Percentiles rank a stretch among this genome's conserved stretches.
Conservation (phyloP, 2,888 invertebrate genomes). For the Caenorhabditis zanzibari region DNA sequence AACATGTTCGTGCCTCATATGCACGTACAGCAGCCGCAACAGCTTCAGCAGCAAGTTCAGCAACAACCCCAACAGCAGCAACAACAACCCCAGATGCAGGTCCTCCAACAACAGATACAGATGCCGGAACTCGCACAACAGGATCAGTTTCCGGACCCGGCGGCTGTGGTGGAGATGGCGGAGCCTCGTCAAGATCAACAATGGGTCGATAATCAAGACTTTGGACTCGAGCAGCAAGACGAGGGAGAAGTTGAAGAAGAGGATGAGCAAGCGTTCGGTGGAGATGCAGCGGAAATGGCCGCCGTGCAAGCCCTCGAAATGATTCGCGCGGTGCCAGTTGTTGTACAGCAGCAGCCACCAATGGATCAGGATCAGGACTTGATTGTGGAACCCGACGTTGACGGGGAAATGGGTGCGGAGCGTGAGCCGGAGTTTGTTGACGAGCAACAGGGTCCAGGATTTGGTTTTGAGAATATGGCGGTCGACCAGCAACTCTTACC, state of each 20-base stretch:
- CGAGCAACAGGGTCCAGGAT: slow-evolving; percentile 2
- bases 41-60: background rate
- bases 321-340: background rate
- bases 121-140: background rate
- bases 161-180: background rate
- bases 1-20: background rate
- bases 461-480: too few relatives aligned
- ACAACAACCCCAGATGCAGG: background rate
- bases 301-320: background rate
- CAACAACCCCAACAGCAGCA: slow-evolving; percentile 10
- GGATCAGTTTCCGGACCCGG: background rate
- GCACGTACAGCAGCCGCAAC: background rate
- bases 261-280: background rate
- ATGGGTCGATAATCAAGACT: background rate
- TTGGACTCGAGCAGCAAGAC: background rate
- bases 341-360: background rate
- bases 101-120: background rate
- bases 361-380: background rate
- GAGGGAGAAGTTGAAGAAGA: background rate
- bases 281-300: background rate
- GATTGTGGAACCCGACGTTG: background rate
- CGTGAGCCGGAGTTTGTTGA: too few relatives aligned
- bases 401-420: too few relatives aligned
- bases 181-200: background rate
- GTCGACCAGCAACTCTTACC: background rate